phyloP scores from a whole-genome alignment of 2,888 invertebrate genomes.

The Poecilobothrus nobilitatus region DNA sequence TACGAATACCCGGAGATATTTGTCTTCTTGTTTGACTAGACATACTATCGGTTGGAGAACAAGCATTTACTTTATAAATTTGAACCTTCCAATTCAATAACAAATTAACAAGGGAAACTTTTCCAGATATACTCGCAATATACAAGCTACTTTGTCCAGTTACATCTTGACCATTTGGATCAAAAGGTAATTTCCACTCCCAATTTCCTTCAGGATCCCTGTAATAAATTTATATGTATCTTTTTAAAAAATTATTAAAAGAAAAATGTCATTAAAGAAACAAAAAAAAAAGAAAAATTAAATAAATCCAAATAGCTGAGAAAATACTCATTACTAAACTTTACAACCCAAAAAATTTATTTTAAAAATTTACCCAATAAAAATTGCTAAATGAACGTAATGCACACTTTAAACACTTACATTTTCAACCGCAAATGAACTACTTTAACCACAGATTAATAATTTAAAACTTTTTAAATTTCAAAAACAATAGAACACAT shows the following conservation, averaged over 20 bases:
- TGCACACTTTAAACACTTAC: too few relatives aligned
- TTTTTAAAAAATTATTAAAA: background rate
- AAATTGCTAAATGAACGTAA: too few relatives aligned
- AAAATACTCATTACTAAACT: too few relatives aligned
- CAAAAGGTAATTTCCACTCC: conserved; percentile 84
- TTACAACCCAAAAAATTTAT: too few relatives aligned
- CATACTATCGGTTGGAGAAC: conserved; percentile 35
- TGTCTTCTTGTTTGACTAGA: conserved; percentile 52
- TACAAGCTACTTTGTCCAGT: conserved; percentile 87
- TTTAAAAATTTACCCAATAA: too few relatives aligned
- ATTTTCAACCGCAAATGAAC: too few relatives aligned
- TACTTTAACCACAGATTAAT: too few relatives aligned
- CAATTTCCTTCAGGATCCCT: conserved; percentile 64
- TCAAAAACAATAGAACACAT: too few relatives aligned
- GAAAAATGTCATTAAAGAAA: background rate
- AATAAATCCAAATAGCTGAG: too few relatives aligned
- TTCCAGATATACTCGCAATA: conserved; percentile 77
- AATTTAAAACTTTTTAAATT: too few relatives aligned
- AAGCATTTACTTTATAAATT: conserved; percentile 40
- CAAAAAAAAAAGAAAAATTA: too few relatives aligned
- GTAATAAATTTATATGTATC: conserved; percentile 22
- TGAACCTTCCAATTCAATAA: conserved; percentile 64
- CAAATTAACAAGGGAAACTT: conserved; percentile 65
- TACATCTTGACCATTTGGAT: conserved; percentile 83
- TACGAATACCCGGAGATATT: conserved; percentile 81